Base-by-base conservation (phyloP, 2,888 invertebrate species). In the Gerosis bhagava region DNA sequence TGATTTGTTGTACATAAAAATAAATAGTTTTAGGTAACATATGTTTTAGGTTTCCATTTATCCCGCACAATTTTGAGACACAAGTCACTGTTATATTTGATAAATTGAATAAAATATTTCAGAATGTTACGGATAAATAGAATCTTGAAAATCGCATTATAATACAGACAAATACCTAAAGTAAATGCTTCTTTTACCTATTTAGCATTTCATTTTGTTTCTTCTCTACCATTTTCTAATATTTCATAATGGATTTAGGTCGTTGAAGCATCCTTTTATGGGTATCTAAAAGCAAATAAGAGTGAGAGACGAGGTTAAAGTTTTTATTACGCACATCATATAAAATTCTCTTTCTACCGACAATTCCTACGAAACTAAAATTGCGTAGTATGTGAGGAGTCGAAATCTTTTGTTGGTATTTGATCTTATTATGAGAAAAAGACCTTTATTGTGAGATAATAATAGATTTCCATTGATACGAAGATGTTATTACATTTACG, bases 1-100 rank as follows among this genome's bases (percentile, higher is more conserved):
- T 46, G 46, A 46, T 46, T 46, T 32, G 46, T 39, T 26, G 46
- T 21, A 25, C 39, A 32, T 26, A 26, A 16, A 32, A 39, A 26
- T 46, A 10, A 40, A 46, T 32, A 17, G 12, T 19, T 21, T 39
- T 7, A 25, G 19, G 32, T 28, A 21, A 42, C 28, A 39, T 8
- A 16, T 13, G 21, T 40, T n/a, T n/a, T n/a, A n/a, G n/a, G n/a
- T n/a, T n/a, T n/a, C n/a, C n/a, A n/a, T n/a, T n/a, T n/a, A n/a
- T n/a, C n/a, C n/a, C n/a, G n/a, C n/a, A n/a, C n/a, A n/a, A n/a
- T n/a, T n/a, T n/a, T n/a, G n/a, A n/a, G n/a, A n/a, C n/a, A n/a
- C n/a, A n/a, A n/a, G n/a, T n/a, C n/a, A n/a, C n/a, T n/a, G n/a
- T n/a, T n/a, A n/a, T n/a, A n/a, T 40, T 26, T 46, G 46, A 34